Conservation (phyloP, 2,888 invertebrate genomes). For the Lottia gigantea region DNA sequence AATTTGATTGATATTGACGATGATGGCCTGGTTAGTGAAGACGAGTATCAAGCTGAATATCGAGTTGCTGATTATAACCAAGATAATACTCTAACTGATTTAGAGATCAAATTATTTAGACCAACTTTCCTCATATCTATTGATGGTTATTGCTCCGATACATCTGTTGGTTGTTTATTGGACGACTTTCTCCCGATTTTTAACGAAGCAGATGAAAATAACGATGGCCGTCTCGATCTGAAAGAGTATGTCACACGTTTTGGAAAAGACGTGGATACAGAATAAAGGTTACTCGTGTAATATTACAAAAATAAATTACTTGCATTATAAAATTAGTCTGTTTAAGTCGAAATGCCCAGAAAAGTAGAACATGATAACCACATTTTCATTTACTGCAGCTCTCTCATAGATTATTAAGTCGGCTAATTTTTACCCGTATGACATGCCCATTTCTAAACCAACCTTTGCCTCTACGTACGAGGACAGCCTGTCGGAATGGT, state of each 20-base stretch:
- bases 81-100: not conserved
- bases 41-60: not conserved
- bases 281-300: too few relatives aligned
- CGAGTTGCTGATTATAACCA: constrained; percentile 4
- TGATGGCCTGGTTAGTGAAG: not conserved
- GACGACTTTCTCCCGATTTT: not conserved
- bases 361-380: too few relatives aligned
- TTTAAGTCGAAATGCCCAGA: too few relatives aligned
- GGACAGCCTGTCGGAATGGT: too few relatives aligned
- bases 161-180: not conserved
- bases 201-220: not conserved
- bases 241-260: not conserved
- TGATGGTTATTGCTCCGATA: not conserved
- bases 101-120: not conserved
- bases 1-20: not conserved
- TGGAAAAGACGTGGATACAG: not conserved
- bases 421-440: too few relatives aligned
- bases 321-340: too few relatives aligned
- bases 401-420: too few relatives aligned
- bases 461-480: too few relatives aligned
- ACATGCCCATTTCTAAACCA: too few relatives aligned
- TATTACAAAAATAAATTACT: too few relatives aligned
- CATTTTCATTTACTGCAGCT: too few relatives aligned
- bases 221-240: not conserved
- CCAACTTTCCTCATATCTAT: not conserved